These are phyloP conservation scores for Aurelia aurita DNA, from an alignment of 30 jellyfish, hydroid and myxozoan species.

Conservation along the genomic window DNA sequence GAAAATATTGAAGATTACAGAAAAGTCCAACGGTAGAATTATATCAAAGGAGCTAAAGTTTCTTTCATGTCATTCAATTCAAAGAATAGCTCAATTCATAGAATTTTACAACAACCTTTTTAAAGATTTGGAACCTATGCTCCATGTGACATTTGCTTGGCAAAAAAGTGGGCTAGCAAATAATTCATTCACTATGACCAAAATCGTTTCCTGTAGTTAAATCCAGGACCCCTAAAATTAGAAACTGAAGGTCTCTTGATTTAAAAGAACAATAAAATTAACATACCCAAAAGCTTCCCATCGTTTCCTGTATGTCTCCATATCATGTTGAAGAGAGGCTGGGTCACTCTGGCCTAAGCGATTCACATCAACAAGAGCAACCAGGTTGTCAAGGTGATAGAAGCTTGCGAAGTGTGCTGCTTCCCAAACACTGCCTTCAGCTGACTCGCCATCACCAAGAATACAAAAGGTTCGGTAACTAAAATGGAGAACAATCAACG, in stretches of 20 bases:
- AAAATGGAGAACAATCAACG: neutral
- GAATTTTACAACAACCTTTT: too few relatives aligned
- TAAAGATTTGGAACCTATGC: too few relatives aligned
- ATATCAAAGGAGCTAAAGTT: too few relatives aligned
- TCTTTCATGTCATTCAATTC: too few relatives aligned
- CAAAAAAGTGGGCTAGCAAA: too few relatives aligned
- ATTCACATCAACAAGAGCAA: constrained; percentile 93
- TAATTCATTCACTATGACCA: too few relatives aligned
- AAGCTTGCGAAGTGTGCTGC: constrained; percentile 97
- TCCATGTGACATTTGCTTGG: too few relatives aligned
- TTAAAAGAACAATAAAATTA: neutral
- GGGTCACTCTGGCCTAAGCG: constrained; percentile 99
- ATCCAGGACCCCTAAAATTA: too few relatives aligned
- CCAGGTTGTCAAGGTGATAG: constrained; percentile 93
- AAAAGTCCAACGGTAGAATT: too few relatives aligned
- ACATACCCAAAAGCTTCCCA: constrained; percentile 98
- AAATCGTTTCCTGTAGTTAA: too few relatives aligned
- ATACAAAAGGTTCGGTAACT: constrained; percentile 93
- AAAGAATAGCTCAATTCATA: too few relatives aligned
- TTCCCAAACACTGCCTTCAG: constrained; percentile 99
- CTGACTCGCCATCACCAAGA: constrained; percentile 99
- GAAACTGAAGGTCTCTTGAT: neutral
- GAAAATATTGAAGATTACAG: too few relatives aligned
- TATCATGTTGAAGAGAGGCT: constrained; percentile 84
- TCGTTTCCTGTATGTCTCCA: constrained; percentile 84